Conservation (phyloP, 2,888 invertebrate species). For the Meandrusa payeni region DNA sequence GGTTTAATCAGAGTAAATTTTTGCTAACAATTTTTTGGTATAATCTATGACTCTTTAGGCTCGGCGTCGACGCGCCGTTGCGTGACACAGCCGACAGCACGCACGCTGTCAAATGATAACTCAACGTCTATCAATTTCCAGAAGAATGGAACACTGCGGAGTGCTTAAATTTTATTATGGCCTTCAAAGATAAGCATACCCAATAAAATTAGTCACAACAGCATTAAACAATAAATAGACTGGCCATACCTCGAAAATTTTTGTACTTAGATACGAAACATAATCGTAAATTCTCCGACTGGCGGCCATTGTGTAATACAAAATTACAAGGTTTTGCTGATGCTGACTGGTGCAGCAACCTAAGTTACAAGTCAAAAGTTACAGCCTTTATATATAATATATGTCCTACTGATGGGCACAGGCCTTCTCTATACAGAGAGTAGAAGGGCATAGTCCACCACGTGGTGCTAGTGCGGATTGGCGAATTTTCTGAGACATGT, state of each 20-base stretch:
- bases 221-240: conserved; percentile 46
- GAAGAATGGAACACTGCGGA: conserved; percentile 56
- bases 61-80: conserved; percentile 51
- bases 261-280: no score
- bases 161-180: conserved; percentile 51
- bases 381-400: no score
- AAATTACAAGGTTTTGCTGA: no score
- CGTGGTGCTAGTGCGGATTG: no score
- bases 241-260: conserved; percentile 19
- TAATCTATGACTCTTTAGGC: conserved; percentile 56
- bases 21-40: conserved; percentile 1
- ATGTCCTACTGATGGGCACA: no score
- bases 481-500: no score
- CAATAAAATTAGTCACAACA: conserved; percentile 50
- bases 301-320: no score
- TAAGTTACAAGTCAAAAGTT: no score
- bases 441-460: no score
- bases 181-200: conserved; percentile 59
- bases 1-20: conserved; percentile 1
- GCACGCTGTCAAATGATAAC: conserved; percentile 80
- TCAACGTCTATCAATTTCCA: conserved; percentile 74
- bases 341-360: no score
- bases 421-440: no score
- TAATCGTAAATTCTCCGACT: no score
- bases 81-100: conserved; percentile 58